Evolutionary conservation across 2,888 invertebrate species (phyloP), one percentile per base, ranked within the genome.

Genomic region (Andrena dorsata): DNA sequence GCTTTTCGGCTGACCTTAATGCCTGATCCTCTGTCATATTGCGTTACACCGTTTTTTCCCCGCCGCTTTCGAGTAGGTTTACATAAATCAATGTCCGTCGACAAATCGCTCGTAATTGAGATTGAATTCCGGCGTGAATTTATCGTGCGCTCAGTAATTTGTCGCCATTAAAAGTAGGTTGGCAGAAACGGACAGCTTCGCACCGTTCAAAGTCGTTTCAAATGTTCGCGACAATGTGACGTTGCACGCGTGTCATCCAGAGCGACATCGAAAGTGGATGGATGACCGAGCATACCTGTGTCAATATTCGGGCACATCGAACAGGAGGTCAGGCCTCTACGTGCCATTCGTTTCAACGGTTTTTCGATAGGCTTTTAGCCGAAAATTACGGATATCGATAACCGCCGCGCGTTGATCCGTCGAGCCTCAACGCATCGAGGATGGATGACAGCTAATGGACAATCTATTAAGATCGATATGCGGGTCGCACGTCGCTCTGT

Each of bases 401-500:
- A 64, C 51, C 66, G 78, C 82, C 76, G 82, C 85, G 84, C 83
- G 90, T 89, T 86, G 82, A 88, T 84, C 87, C 80, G 61, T 65
- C 51, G 77, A 58, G 32, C 30, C 35, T 10, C 16, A 61, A 26
- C 77, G 26, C 58, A 13, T 6, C 68, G 85, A 90, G 90, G 91
- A 91, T 86, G 85, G 90, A 91, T 91, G 84, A 75, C 80, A 82
- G 80, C 80, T 89, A 88, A 92, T 88, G 89, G 90, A 82, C 75
- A 86, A 89, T 88, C 87, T 76, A 92, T 92, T 90, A 85, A 91
- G 92, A 92, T 90, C 90, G 92, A 92, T 90, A 85, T 49, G 32
- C 28, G 35, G 56, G 35, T 66, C 35, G 23, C 58, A 70, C 75
- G 80, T 85, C 78, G 51, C 23, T 82, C 70, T 85, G 76, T 85